Conservation (phyloP, 1,140 invertebrate species). For the Anagrus nilaparvatae region DNA sequence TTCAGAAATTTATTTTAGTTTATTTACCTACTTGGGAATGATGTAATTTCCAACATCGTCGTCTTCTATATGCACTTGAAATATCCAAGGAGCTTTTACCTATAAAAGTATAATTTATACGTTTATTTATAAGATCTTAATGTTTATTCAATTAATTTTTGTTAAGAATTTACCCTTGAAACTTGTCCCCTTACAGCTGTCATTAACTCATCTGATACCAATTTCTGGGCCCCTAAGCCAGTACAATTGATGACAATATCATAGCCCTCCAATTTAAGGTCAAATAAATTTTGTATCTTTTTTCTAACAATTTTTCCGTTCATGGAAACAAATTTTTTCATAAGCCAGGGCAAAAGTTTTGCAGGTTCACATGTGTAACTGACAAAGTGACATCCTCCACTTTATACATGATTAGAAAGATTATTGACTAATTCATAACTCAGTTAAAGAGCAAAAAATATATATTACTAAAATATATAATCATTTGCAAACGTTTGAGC, state of each 20-base stretch:
- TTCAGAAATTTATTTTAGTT: constrained; percentile 2
- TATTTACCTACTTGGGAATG: constrained; percentile 55
- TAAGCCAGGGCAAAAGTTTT: constrained; percentile 50
- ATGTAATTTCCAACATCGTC: constrained; percentile 55
- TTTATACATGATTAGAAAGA: too few relatives aligned
- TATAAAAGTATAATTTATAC: constrained; percentile 24
- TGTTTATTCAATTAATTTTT: too few relatives aligned
- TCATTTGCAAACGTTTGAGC: neutral
- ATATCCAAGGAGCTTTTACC: constrained; percentile 55
- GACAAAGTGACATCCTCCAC: constrained; percentile 48
- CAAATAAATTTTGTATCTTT: constrained; percentile 44
- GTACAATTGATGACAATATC: constrained; percentile 66
- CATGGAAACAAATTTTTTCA: constrained; percentile 44
- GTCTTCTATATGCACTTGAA: constrained; percentile 44
- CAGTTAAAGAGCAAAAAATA: constrained; percentile 1
- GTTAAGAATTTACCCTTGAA: constrained; percentile 39
- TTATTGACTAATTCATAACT: too few relatives aligned
- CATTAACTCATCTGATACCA: constrained; percentile 48
- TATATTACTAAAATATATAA: neutral
- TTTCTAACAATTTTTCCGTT: constrained; percentile 45
- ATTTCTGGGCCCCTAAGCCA: constrained; percentile 49
- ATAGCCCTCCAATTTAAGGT: constrained; percentile 42
- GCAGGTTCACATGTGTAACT: constrained; percentile 52
- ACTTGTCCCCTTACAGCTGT: constrained; percentile 62
- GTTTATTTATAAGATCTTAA: too few relatives aligned